A percentile compares a stretch with the other conserved stretches of the same genome.
phyloP scores from a whole-genome alignment of 2,113 vertebrate species.

The Carettochelys insculpta region DNA sequence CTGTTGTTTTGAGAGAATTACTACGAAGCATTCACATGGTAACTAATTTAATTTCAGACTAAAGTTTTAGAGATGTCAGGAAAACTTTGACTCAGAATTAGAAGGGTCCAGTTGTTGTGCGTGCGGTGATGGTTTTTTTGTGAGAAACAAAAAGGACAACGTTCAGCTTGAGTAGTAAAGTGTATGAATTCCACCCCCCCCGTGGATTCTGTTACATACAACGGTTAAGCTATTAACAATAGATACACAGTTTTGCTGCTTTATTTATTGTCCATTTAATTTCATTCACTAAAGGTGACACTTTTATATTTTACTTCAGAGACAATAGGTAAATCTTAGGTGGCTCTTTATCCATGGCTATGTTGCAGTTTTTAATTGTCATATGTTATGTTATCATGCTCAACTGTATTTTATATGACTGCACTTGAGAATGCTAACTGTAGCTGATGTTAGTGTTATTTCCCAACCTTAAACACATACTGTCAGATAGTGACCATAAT shows the following conservation, averaged over 20 bases:
- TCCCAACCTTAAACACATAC: neutral
- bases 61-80: neutral
- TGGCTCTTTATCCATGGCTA: constrained; percentile 10
- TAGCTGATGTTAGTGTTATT: neutral
- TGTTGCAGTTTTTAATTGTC: neutral
- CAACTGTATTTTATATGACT: neutral
- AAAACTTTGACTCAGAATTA: neutral
- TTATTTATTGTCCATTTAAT: constrained; percentile 66
- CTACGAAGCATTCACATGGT: neutral
- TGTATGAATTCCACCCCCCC: neutral
- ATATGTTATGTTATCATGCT: neutral
- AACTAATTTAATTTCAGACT: neutral
- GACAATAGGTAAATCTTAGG: neutral
- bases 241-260: constrained; percentile 13
- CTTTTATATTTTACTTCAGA: constrained; percentile 36
- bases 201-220: constrained; percentile 7
- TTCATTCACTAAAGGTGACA: constrained; percentile 68
- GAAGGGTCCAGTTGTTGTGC: neutral
- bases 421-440: neutral
- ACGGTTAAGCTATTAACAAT: constrained; percentile 29
- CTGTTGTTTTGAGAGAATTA: neutral
- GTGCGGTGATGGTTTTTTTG: neutral
- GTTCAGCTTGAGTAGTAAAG: neutral
- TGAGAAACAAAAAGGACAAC: neutral
- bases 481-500: neutral